Conservation (phyloP, 2,797 vertebrate species). For the Cyprinodon diabolis region DNA sequence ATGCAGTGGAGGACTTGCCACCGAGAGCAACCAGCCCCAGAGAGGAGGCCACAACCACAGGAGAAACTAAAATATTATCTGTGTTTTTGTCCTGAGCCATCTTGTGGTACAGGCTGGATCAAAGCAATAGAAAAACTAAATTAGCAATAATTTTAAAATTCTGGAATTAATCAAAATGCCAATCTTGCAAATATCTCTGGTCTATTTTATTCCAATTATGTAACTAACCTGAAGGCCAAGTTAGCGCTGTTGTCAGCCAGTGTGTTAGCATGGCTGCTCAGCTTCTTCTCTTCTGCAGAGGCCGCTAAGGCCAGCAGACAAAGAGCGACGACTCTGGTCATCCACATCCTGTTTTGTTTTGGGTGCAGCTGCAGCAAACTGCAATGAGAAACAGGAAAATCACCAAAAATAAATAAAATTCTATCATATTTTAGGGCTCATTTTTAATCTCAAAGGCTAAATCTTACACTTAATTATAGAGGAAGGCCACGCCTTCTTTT, state of each 20-base stretch:
- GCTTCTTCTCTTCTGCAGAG: slow-evolving; percentile 79
- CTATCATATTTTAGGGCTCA: not conserved
- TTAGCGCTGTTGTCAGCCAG: slow-evolving; percentile 89
- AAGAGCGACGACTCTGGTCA: slow-evolving; percentile 72
- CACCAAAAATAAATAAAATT: not conserved
- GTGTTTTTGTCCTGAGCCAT: slow-evolving; percentile 90
- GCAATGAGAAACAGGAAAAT: slow-evolving; percentile 19
- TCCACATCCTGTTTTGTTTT: slow-evolving; percentile 85
- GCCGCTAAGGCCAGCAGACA: slow-evolving; percentile 76
- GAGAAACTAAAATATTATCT: slow-evolving; percentile 96
- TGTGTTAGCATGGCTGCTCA: slow-evolving; percentile 86
- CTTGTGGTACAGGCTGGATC: slow-evolving; percentile 88
- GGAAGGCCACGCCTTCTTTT: not conserved
- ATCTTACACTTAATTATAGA: too few relatives aligned
- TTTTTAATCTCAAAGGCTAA: not conserved
- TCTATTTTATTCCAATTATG: not conserved
- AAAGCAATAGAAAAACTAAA: not conserved
- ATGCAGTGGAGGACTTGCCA: slow-evolving; percentile 86
- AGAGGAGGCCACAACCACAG: slow-evolving; percentile 94
- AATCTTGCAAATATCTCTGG: not conserved
- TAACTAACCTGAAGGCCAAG: slow-evolving; percentile 86
- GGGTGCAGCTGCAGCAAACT: slow-evolving; percentile 63
- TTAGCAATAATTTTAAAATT: not conserved
- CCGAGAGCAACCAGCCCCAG: slow-evolving; percentile 92
- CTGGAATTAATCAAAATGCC: not conserved